These are phyloP conservation scores for Echinarachnius parma DNA, from an alignment of 53 echinoderm and acorn worm genomes.

Conservation along the genomic window DNA sequence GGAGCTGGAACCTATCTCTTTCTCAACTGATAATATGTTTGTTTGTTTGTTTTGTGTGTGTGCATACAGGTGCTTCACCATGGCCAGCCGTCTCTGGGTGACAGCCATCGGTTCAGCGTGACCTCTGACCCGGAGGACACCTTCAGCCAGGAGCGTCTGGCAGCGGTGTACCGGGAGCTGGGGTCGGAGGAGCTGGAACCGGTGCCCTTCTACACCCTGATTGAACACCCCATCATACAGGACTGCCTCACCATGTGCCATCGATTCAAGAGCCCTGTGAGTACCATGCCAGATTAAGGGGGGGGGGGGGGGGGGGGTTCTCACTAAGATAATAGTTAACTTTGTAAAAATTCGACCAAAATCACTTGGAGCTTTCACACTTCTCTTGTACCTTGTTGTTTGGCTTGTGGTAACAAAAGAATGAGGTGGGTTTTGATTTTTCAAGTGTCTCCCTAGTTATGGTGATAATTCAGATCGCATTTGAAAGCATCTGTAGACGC, in stretches of 20 bases:
- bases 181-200: conserved; percentile 81
- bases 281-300: background rate
- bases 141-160: conserved; percentile 92
- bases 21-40: no score
- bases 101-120: conserved; percentile 98
- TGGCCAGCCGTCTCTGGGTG: conserved; percentile 88
- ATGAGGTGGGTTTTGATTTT: no score
- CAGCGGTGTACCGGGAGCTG: conserved; percentile 84
- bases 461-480: no score
- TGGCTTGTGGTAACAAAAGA: no score
- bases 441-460: no score
- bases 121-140: conserved; percentile 98
- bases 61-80: conserved; percentile 98
- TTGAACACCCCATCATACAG: conserved; percentile 92
- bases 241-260: conserved; percentile 87
- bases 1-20: conserved; percentile 71
- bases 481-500: no score
- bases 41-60: no score
- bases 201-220: conserved; percentile 77
- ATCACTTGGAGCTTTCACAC: no score
- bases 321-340: no score
- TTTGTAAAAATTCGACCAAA: no score
- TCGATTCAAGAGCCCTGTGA: conserved; percentile 83
- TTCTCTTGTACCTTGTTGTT: no score
- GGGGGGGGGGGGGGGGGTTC: background rate